A percentile compares a stretch with the other conserved stretches of the same genome.
These are phyloP conservation scores for Oscheius sp. DNA, from an alignment of 1,140 invertebrate genomes.

Conservation along the genomic window DNA sequence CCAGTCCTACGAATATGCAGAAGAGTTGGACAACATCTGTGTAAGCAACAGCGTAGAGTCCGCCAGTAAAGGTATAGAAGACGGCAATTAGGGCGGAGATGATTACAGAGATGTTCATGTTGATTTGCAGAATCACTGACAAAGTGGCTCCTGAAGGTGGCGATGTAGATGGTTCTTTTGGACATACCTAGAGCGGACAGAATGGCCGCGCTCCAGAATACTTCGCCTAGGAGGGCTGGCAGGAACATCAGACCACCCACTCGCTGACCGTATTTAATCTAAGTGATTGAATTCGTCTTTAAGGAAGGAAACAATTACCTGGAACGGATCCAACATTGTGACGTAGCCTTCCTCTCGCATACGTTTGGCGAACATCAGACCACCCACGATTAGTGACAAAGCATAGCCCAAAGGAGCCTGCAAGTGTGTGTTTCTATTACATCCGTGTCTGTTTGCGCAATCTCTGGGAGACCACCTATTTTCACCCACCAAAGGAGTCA, in stretches of 20 bases:
- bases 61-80: constrained; percentile 90
- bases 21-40: constrained; percentile 98
- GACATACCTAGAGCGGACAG: constrained; percentile 80
- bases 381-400: constrained; percentile 81
- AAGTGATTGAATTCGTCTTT: constrained; percentile 12
- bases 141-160: constrained; percentile 80
- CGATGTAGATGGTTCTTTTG: not conserved
- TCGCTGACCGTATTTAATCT: constrained; percentile 85
- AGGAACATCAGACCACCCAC: constrained; percentile 95
- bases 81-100: constrained; percentile 91
- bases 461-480: too few species aligned
- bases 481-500: not conserved
- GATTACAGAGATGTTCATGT: constrained; percentile 85
- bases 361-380: constrained; percentile 92
- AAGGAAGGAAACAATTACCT: constrained; percentile 61
- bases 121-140: constrained; percentile 91
- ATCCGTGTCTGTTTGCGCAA: not conserved
- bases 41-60: constrained; percentile 94
- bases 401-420: constrained; percentile 96
- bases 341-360: constrained; percentile 96
- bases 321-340: constrained; percentile 96
- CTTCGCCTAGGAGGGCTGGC: constrained; percentile 91
- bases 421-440: too few species aligned
- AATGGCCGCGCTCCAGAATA: constrained; percentile 95
- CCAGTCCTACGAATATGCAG: constrained; percentile 93